Percentiles rank a stretch among this genome's conserved stretches.
Evolutionary conservation across 2,888 invertebrate genomes (phyloP).

Genomic region (Diaprepes abbreviatus): DNA sequence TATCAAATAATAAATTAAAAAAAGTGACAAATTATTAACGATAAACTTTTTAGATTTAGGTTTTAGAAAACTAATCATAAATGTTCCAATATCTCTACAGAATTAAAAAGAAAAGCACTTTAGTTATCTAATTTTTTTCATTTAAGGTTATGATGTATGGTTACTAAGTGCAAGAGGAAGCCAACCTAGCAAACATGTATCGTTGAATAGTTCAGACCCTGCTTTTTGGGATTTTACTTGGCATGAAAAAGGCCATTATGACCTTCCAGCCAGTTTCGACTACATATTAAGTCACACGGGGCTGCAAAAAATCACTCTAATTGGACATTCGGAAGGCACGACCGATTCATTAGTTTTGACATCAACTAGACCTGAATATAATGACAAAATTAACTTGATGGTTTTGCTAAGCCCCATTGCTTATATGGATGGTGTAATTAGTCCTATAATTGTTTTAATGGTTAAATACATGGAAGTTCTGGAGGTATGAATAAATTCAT

Average conservation of each 20-base stretch:
- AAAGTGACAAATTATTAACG: background rate
- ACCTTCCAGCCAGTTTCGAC: conserved; percentile 17
- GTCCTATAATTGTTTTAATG: conserved; percentile 2
- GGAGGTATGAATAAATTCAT: conserved; percentile 3
- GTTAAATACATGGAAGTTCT: conserved; percentile 2
- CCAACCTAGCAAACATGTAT: conserved; percentile 68
- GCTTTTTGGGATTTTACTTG: conserved; percentile 70
- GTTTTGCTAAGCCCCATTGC: conserved; percentile 78
- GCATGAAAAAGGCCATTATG: conserved; percentile 78
- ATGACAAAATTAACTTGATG: conserved; percentile 74
- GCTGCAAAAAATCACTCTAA: conserved; percentile 40
- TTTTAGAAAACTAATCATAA: no score
- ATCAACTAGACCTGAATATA: conserved; percentile 73
- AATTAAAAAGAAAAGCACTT: no score
- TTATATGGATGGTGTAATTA: conserved; percentile 65
- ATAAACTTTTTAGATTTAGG: background rate
- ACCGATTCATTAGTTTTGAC: conserved; percentile 76
- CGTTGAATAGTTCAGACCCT: conserved; percentile 48
- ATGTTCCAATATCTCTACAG: no score
- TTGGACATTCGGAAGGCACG: conserved; percentile 84
- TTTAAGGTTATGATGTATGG: conserved; percentile 53
- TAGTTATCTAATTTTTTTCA: background rate
- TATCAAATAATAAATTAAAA: background rate
- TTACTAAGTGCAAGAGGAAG: conserved; percentile 71
- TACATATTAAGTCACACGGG: background rate